phyloP scores from a whole-genome alignment of 2,797 vertebrate genomes.

The Lithobates sylvaticus region DNA sequence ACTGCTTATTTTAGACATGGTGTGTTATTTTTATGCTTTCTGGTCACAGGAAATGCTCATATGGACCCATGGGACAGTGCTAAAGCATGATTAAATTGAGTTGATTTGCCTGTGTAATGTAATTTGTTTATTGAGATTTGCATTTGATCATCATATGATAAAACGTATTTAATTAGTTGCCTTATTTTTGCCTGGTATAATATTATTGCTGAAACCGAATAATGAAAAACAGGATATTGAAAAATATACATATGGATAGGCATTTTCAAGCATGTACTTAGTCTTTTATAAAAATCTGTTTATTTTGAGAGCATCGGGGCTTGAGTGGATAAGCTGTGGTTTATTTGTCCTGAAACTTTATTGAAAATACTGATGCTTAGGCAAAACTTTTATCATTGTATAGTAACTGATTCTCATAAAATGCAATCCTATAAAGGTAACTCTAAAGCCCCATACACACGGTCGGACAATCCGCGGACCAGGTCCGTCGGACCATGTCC shows the following conservation, averaged over 20 bases:
- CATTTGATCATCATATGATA: background rate
- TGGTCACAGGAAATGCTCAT: slow-evolving; percentile 15
- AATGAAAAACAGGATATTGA: background rate
- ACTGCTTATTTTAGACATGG: slow-evolving; percentile 17
- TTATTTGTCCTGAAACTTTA: no score
- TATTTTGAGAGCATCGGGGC: no score
- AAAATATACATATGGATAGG: background rate
- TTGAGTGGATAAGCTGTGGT: no score
- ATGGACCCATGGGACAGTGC: background rate
- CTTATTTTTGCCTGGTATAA: background rate
- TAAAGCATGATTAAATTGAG: background rate
- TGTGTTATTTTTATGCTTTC: slow-evolving; percentile 20
- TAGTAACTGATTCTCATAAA: no score
- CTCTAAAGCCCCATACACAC: no score
- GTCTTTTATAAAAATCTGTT: no score
- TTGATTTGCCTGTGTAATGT: background rate
- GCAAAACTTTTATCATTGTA: no score
- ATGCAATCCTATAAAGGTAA: no score
- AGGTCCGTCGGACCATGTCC: no score
- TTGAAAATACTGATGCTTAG: no score
- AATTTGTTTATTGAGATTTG: background rate
- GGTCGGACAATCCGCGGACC: no score
- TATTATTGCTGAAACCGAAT: background rate
- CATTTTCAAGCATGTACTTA: background rate
- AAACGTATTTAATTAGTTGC: background rate